A percentile compares a stretch with the other conserved stretches of the same genome.
Conservation (phyloP, 1,140 invertebrate species). For the Elymnias hypermnestra region DNA sequence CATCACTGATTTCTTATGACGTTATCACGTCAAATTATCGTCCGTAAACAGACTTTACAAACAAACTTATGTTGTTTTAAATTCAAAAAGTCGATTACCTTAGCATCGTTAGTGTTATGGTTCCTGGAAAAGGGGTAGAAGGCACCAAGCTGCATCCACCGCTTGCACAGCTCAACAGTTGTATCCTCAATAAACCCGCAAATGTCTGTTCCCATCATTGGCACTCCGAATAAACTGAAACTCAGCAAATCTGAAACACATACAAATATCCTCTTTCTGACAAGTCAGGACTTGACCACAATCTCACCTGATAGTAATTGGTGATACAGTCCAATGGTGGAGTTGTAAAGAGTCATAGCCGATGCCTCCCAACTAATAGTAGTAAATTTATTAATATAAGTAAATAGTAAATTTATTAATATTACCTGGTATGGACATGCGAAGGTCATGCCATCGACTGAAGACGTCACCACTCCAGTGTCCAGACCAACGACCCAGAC, state of each 20-base stretch:
- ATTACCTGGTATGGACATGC: constrained; percentile 79
- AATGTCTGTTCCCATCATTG: constrained; percentile 92
- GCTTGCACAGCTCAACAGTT: constrained; percentile 82
- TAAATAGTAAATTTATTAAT: no score
- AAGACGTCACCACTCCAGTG: constrained; percentile 94
- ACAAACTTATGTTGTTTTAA: no score
- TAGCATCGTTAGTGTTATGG: constrained; percentile 85
- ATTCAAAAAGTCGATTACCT: constrained; percentile 78
- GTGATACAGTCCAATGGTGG: no score
- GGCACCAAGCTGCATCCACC: constrained; percentile 90
- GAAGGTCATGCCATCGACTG: constrained; percentile 83
- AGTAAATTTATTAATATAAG: no score
- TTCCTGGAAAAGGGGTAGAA: constrained; percentile 93
- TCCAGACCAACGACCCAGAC: constrained; percentile 87
- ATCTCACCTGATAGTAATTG: no score
- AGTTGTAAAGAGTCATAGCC: no score
- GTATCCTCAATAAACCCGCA: constrained; percentile 91
- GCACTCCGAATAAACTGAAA: constrained; percentile 90
- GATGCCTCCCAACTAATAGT: no score
- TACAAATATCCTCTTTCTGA: background rate
- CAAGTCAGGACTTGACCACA: no score
- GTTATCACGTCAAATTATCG: no score
- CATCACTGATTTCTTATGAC: no score
- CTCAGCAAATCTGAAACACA: constrained; percentile 81
- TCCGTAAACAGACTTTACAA: no score